Conservation (phyloP, 2,888 invertebrate genomes). For the Stictocephala bisonia region DNA sequence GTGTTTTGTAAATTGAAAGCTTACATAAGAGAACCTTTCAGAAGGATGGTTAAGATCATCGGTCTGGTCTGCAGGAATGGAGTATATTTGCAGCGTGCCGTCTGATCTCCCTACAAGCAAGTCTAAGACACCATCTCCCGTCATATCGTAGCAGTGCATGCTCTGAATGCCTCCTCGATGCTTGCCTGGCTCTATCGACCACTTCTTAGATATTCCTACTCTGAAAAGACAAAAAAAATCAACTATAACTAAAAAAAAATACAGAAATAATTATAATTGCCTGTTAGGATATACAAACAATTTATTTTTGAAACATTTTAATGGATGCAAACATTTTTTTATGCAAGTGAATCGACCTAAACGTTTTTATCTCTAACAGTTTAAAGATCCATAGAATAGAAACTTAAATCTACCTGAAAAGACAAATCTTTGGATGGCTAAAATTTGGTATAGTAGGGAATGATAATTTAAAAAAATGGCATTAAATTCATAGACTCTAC, state of each 20-base stretch:
- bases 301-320: too few relatives aligned
- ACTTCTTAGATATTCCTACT: slow-evolving; percentile 50
- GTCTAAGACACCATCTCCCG: slow-evolving; percentile 76
- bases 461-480: too few relatives aligned
- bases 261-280: too few relatives aligned
- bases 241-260: neutral
- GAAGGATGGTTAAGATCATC: slow-evolving; percentile 61
- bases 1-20: slow-evolving; percentile 40
- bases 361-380: too few relatives aligned
- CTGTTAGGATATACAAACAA: too few relatives aligned
- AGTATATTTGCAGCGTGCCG: slow-evolving; percentile 86
- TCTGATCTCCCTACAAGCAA: slow-evolving; percentile 88
- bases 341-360: too few relatives aligned
- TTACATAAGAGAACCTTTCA: slow-evolving; percentile 61
- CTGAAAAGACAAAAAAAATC: slow-evolving; percentile 24
- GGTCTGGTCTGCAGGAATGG: slow-evolving; percentile 67
- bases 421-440: too few relatives aligned
- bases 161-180: slow-evolving; percentile 57
- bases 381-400: too few relatives aligned
- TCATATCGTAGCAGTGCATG: slow-evolving; percentile 70
- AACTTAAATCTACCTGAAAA: too few relatives aligned
- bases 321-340: too few relatives aligned
- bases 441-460: too few relatives aligned
- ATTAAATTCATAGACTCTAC: too few relatives aligned
- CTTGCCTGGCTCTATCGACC: slow-evolving; percentile 54